Base-by-base conservation (phyloP, 2,888 invertebrate genomes). In the Diaprepes abbreviatus region DNA sequence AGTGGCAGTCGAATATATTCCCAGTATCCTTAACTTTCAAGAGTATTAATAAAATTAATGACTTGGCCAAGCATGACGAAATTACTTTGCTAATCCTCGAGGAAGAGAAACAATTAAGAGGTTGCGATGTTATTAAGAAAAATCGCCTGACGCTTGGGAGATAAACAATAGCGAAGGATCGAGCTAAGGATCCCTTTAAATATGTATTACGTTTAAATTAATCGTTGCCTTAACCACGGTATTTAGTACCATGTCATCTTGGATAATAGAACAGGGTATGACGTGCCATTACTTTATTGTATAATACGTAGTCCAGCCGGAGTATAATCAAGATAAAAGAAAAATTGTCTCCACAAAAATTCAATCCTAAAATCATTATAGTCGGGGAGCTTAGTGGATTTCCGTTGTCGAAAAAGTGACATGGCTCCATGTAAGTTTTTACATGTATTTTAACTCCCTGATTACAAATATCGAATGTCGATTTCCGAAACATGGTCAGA, bases 11-110 rank as follows among this genome's bases (percentile, higher is more conserved):
- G 24, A 28, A 57, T 24, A 57, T 57, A 57, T 38, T 57, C 10
- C 16, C 14, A 31, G 40, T 28, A n/a, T 45, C 31, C n/a, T n/a
- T 45, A 43, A 10, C 43, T 59, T 59, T 19, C 5, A 6, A 10
- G 43, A 59, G 40, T 16, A 59, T 45, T 33, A 31, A 31, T 59
- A 43, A 59, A 31, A 59, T 59, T 59, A 59, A 59, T 45, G 59
- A 59, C 33, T 31, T 59, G 17, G 59, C 28, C 45, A 31, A 16
- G 59, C 43, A 43, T 17, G 43, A 43, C 19, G 40, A 59, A 43
- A 59, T 59, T 28, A 59, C 45, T 59, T 40, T 17, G 31, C 31
- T 59, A 59, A 59, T 59, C 59, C 43, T 43, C 33, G 31, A 45
- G 31, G 40, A 43, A 33, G n/a, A 31, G 40, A 59, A 43, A 45